A percentile compares a stretch with the other conserved stretches of the same genome.
Conservation (phyloP, 2,797 vertebrate genomes). For the Paramormyrops hopkinsi region DNA sequence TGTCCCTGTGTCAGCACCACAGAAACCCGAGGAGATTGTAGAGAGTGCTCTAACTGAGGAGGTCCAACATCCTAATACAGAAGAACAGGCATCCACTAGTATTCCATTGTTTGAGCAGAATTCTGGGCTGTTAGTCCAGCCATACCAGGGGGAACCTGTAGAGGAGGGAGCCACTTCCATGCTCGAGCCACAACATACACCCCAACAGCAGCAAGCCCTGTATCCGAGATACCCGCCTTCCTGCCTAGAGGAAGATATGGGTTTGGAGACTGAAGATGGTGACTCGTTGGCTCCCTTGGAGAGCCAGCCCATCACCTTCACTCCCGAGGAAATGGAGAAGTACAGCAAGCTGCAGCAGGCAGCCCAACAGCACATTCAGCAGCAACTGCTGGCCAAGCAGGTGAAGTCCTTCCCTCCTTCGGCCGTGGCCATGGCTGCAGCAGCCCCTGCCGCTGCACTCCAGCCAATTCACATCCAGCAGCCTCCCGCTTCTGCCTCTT, state of each 20-base stretch:
- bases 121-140: slow-evolving; percentile 52
- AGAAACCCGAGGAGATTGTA: slow-evolving; percentile 51
- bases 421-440: slow-evolving; percentile 53
- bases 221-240: slow-evolving; percentile 75
- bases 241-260: slow-evolving; percentile 66
- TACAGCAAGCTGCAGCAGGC: slow-evolving; percentile 97
- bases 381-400: slow-evolving; percentile 94
- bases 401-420: slow-evolving; percentile 87
- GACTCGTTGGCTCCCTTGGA: slow-evolving; percentile 85
- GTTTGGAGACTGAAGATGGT: slow-evolving; percentile 66
- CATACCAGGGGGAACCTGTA: slow-evolving; percentile 60
- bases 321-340: slow-evolving; percentile 97
- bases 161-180: slow-evolving; percentile 67
- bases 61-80: slow-evolving; percentile 37
- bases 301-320: slow-evolving; percentile 97
- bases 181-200: slow-evolving; percentile 60
- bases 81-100: slow-evolving; percentile 57
- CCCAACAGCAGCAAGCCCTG: slow-evolving; percentile 51
- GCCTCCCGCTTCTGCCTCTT: slow-evolving; percentile 72
- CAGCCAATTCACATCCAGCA: slow-evolving; percentile 97
- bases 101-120: slow-evolving; percentile 60
- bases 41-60: slow-evolving; percentile 49
- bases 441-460: slow-evolving; percentile 63
- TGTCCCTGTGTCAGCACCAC: slow-evolving; percentile 54
- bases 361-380: slow-evolving; percentile 96